A percentile compares a stretch with the other conserved stretches of the same genome.
Evolutionary conservation across 37 sponge, comb jelly and placozoan genomes (phyloP).

Genomic region (Bolinopsis microptera): DNA sequence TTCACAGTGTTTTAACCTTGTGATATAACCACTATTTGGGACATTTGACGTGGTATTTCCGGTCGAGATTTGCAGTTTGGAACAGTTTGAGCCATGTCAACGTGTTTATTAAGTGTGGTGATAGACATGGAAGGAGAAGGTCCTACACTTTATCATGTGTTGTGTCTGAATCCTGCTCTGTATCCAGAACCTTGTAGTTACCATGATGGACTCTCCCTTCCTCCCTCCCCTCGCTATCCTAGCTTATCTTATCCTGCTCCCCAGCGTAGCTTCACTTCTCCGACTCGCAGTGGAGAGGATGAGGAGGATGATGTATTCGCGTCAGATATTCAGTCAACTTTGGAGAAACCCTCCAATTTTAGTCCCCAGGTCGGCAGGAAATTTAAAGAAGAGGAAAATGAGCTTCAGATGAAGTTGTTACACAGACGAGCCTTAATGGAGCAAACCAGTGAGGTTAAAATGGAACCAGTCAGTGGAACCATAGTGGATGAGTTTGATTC

Average conservation of each 20-base stretch:
- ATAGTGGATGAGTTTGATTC: neutral
- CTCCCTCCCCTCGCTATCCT: neutral
- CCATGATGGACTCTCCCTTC: slow-evolving; percentile 3
- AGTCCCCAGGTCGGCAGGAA: neutral
- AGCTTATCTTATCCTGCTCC: neutral
- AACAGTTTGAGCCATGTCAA: too few relatives aligned
- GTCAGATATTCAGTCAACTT: slow-evolving; percentile 18
- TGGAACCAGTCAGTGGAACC: neutral
- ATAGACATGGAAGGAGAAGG: neutral
- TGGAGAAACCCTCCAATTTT: neutral
- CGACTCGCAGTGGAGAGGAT: slow-evolving; percentile 69
- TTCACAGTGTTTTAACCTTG: too few relatives aligned
- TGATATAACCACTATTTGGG: too few relatives aligned
- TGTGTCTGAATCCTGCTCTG: neutral
- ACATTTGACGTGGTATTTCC: too few relatives aligned
- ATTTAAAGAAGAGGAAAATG: neutral
- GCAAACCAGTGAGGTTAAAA: neutral
- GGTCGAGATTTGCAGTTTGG: too few relatives aligned
- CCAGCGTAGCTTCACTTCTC: neutral
- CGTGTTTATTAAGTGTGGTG: slow-evolving; percentile 27
- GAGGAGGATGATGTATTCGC: slow-evolving; percentile 82
- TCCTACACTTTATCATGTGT: neutral
- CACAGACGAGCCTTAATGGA: neutral
- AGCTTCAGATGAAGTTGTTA: neutral
- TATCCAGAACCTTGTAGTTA: neutral